phyloP scores from a whole-genome alignment of 2,113 vertebrate genomes.

The Corapipo altera region DNA sequence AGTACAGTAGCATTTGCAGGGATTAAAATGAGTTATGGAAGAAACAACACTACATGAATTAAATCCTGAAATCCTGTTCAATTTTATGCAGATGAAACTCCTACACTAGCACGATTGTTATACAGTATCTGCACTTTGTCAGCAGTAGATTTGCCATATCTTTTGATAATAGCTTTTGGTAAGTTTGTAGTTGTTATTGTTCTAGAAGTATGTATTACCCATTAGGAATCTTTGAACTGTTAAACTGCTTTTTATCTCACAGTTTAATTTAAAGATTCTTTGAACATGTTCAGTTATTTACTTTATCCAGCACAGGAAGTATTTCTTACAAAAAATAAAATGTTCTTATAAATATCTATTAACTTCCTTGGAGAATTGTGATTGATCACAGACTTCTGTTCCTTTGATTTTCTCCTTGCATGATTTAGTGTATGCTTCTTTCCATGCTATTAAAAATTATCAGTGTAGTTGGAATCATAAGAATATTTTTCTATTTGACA shows the following conservation, averaged over 20 bases:
- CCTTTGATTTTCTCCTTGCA: background rate
- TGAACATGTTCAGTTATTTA: background rate
- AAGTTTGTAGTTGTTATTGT: background rate
- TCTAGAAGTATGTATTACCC: conserved; percentile 13
- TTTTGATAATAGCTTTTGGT: conserved; percentile 28
- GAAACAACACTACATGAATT: background rate
- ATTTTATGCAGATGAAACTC: background rate
- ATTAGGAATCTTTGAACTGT: conserved; percentile 39
- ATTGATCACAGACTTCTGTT: background rate
- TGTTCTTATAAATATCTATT: conserved; percentile 3
- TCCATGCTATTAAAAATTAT: background rate
- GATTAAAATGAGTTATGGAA: background rate
- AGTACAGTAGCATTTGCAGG: background rate
- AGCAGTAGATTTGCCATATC: conserved; percentile 21
- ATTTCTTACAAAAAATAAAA: background rate
- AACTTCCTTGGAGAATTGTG: background rate
- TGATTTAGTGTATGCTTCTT: background rate
- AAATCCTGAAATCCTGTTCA: background rate
- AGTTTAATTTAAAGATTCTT: conserved; percentile 23
- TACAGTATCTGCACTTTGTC: background rate
- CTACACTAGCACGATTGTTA: background rate
- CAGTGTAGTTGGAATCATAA: background rate
- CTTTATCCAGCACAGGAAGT: background rate
- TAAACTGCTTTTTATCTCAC: conserved; percentile 7
- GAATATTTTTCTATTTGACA: background rate